Base-by-base conservation (phyloP, 2,113 vertebrate species). In the Ursus arctos region DNA sequence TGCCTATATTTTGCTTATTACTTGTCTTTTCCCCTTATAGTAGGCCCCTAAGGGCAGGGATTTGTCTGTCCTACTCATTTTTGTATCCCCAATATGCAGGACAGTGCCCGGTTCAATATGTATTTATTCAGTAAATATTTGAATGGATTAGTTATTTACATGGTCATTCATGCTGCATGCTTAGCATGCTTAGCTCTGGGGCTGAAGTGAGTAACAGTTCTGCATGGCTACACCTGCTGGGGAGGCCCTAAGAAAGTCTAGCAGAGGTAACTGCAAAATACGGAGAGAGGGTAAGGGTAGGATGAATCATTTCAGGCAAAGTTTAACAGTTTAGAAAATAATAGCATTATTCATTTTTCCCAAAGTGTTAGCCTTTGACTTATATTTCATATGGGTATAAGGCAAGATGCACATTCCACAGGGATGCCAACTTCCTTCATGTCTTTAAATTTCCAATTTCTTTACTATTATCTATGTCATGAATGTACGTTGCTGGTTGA, bases 171-270 rank as follows among this genome's bases (percentile, higher is more conserved):
- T 49, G 22, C 7, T 59, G 0, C 15, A 36, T 88, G 59, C n/a
- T 47, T 53, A 88, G 49, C 36, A 53, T 33, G 36, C 26, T 43
- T 91, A 65, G 36, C 63, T 80, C 84, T 61, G 36, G 22, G 10
- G 31, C 10, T 87, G 33, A 95, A 47, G 22, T n/a, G n/a, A 96
- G 63, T 92, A 74, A 57, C 22, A 47, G 15, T 55, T 96, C 69
- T 74, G 16, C 4, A 55, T 31, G 26, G 49, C 28, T 88, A n/a
- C 18, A 79, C 61, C 77, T 61, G 21, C 28, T 79, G 28, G 12
- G 36, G 87, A 92, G 67, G 47, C 79, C 40, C 57, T 89, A 43
- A 74, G 84, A 90, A 88, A 94, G 59, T 65, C 9, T 43, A 92
- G 67, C 59, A 79, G 36, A 94, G 36, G 81, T 24, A 22, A 67